These are phyloP conservation scores for Muscina levida DNA, from an alignment of 2,888 invertebrate genomes.

Conservation along the genomic window DNA sequence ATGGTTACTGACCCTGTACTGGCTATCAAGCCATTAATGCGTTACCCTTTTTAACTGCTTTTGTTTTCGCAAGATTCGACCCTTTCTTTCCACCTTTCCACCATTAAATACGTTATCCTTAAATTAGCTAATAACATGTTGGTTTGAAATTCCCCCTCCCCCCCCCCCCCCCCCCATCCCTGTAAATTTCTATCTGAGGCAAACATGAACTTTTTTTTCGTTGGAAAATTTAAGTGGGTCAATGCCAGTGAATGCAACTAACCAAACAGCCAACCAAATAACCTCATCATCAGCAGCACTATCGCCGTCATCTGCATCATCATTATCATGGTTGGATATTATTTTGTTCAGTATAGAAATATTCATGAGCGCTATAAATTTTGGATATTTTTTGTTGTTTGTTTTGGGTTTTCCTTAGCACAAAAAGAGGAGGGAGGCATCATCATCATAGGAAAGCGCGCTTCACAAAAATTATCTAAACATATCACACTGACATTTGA, in stretches of 20 bases:
- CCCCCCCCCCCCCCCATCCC: too few relatives aligned
- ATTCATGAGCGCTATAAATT: slow-evolving; percentile 9
- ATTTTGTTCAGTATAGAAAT: slow-evolving; percentile 17
- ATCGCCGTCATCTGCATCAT: slow-evolving; percentile 16
- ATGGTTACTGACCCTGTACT: too few relatives aligned
- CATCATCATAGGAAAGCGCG: slow-evolving; percentile 36
- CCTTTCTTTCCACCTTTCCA: too few relatives aligned
- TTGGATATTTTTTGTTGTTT: slow-evolving; percentile 15
- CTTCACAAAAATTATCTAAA: slow-evolving; percentile 42
- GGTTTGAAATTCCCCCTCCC: too few relatives aligned
- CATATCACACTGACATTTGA: slow-evolving; percentile 30
- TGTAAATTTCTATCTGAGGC: slow-evolving; percentile 8
- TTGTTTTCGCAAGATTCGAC: too few relatives aligned
- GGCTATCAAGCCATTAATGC: too few relatives aligned
- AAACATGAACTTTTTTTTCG: slow-evolving; percentile 10
- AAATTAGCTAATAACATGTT: too few relatives aligned
- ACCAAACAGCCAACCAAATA: too few relatives aligned
- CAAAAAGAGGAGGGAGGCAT: slow-evolving; percentile 1
- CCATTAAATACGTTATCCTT: too few relatives aligned
- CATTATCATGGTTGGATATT: background rate
- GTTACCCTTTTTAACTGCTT: too few relatives aligned
- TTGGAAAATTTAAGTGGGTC: slow-evolving; percentile 57
- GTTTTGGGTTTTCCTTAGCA: too few relatives aligned
- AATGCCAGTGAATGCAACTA: slow-evolving; percentile 52
- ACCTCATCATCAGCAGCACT: too few relatives aligned